A percentile compares a stretch with the other conserved stretches of the same genome.
phyloP scores from a whole-genome alignment of 2,888 invertebrate genomes.

The Noctua fimbriata region DNA sequence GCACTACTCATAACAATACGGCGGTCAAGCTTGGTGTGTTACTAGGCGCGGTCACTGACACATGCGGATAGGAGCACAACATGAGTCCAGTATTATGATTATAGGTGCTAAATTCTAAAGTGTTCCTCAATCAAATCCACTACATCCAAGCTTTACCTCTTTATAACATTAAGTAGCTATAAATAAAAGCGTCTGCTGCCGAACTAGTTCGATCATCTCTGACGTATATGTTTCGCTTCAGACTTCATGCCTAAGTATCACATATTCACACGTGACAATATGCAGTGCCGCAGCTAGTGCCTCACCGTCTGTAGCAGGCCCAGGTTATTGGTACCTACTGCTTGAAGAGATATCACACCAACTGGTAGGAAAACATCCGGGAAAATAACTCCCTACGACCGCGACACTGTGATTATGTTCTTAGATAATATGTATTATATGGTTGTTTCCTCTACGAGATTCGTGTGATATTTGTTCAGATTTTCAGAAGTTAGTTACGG shows the following conservation, averaged over 20 bases:
- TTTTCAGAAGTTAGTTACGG: conserved; percentile 8
- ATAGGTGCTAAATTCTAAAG: background rate
- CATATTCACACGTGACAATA: background rate
- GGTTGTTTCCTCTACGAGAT: background rate
- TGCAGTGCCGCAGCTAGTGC: background rate
- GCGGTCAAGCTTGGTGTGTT: background rate
- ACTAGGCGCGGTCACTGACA: background rate
- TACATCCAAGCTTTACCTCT: background rate
- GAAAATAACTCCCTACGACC: background rate
- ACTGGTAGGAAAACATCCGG: background rate
- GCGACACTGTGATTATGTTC: background rate
- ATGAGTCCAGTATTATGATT: background rate
- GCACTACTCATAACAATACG: background rate
- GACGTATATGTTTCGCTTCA: background rate
- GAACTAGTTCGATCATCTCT: background rate
- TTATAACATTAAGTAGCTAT: background rate
- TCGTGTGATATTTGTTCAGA: conserved; percentile 2
- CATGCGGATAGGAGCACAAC: too few species aligned
- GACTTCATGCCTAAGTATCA: background rate
- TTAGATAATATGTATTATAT: background rate
- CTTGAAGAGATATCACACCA: background rate
- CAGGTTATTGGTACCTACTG: background rate
- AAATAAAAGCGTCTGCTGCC: background rate
- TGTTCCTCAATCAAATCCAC: background rate
- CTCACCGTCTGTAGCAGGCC: background rate